A percentile compares a stretch with the other conserved stretches of the same genome.
These are phyloP conservation scores for Andrena cerasifolii DNA, from an alignment of 1,140 invertebrate species.

Conservation along the genomic window DNA sequence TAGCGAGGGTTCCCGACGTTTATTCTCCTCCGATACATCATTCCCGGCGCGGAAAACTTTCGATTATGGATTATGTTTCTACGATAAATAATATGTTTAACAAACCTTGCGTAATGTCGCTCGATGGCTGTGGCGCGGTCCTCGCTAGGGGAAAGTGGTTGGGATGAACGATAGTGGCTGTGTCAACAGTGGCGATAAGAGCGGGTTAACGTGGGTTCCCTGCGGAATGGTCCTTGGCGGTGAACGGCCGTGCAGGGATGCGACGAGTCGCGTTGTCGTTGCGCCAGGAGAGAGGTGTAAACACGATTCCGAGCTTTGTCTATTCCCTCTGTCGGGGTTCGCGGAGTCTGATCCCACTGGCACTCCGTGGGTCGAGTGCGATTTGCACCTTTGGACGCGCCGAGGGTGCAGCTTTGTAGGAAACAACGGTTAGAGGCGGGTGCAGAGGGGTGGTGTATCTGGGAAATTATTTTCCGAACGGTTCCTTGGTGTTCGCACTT, in stretches of 20 bases:
- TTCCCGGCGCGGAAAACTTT: not conserved
- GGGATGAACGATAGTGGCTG: constrained; percentile 1
- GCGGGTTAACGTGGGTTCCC: constrained; percentile 23
- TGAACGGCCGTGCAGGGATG: not conserved
- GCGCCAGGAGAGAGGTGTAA: constrained; percentile 39
- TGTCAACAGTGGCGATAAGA: constrained; percentile 16
- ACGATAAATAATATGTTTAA: no score
- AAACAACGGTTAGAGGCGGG: not conserved
- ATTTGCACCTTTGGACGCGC: constrained; percentile 17
- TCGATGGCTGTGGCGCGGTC: not conserved
- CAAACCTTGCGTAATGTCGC: constrained; percentile 21
- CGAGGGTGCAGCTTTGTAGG: not conserved
- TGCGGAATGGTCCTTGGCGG: not conserved
- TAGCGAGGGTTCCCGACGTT: not conserved
- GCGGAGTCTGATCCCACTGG: not conserved
- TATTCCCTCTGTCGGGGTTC: not conserved
- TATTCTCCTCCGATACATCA: no score
- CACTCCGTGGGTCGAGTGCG: constrained; percentile 20
- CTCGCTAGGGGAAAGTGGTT: not conserved
- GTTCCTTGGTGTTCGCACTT: no score
- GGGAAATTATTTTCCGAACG: no score
- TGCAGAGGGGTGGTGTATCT: not conserved
- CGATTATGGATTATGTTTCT: no score
- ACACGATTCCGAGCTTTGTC: constrained; percentile 13
- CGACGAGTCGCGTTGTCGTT: constrained; percentile 1